A percentile compares a stretch with the other conserved stretches of the same genome.
phyloP scores from a whole-genome alignment of 2,113 vertebrate genomes.

The Cavia aperea region DNA sequence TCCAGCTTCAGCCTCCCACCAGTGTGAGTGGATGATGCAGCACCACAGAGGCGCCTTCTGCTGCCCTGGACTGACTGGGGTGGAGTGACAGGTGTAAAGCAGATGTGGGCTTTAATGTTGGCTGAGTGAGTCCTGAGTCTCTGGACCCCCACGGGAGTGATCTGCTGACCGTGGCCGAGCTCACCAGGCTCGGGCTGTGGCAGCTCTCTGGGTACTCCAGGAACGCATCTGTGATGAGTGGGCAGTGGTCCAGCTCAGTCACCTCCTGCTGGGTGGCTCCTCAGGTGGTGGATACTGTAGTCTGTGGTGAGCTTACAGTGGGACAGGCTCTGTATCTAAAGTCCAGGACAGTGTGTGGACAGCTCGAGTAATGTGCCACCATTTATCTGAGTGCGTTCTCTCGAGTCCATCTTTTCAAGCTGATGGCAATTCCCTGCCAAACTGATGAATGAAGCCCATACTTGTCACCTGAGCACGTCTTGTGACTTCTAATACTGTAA shows the following conservation, averaged over 20 bases:
- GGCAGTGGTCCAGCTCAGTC: slow-evolving; percentile 96
- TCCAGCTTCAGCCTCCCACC: no score
- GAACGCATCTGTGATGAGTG: slow-evolving; percentile 94
- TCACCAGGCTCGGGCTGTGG: slow-evolving; percentile 96
- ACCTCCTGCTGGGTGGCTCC: slow-evolving; percentile 93
- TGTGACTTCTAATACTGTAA: slow-evolving; percentile 72
- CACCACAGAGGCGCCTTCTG: slow-evolving; percentile 76
- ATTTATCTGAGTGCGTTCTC: slow-evolving; percentile 86
- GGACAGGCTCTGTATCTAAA: slow-evolving; percentile 96
- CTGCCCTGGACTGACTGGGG: slow-evolving; percentile 95
- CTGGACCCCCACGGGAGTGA: slow-evolving; percentile 91
- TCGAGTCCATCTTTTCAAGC: slow-evolving; percentile 61
- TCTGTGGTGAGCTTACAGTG: slow-evolving; percentile 82
- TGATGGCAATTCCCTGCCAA: slow-evolving; percentile 84
- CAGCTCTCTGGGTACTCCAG: slow-evolving; percentile 97
- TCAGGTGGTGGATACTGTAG: slow-evolving; percentile 87
- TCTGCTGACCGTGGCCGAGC: slow-evolving; percentile 99
- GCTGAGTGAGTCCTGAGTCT: slow-evolving; percentile 98
- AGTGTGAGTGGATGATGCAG: slow-evolving; percentile 94
- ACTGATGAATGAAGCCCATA: no score
- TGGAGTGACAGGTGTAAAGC: slow-evolving; percentile 97
- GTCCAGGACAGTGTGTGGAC: slow-evolving; percentile 91
- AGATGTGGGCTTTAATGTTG: slow-evolving; percentile 98
- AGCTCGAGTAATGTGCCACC: slow-evolving; percentile 89
- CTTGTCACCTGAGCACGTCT: no score